Conservation (phyloP, 2,113 vertebrate genomes). For the Tupaia chinensis region DNA sequence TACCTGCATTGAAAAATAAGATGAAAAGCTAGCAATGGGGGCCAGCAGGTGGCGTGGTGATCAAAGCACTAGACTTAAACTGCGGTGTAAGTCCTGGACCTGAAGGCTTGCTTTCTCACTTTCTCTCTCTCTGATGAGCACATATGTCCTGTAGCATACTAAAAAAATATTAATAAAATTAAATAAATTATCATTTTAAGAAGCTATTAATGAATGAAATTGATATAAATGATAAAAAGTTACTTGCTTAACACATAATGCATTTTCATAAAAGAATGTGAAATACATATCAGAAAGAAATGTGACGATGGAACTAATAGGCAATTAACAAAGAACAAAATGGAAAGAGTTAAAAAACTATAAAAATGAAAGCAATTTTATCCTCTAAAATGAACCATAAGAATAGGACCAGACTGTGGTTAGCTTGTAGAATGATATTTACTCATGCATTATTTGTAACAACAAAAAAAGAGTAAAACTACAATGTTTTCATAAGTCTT, state of each 20-base stretch:
- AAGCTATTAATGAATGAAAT: neutral
- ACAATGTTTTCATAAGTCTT: too few species aligned
- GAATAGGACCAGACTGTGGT: neutral
- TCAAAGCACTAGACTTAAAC: too few species aligned
- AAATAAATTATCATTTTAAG: too few species aligned
- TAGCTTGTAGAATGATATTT: neutral
- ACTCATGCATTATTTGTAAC: neutral
- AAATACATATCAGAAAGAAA: neutral
- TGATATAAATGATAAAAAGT: neutral
- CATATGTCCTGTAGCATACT: too few species aligned
- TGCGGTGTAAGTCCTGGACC: too few species aligned
- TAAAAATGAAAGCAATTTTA: neutral
- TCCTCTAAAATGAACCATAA: neutral
- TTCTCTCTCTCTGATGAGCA: too few species aligned
- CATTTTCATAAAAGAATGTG: neutral
- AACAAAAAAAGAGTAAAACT: neutral
- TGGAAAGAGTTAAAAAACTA: neutral
- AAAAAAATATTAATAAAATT: too few species aligned
- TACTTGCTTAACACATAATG: neutral
- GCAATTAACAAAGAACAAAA: neutral
- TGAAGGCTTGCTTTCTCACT: too few species aligned
- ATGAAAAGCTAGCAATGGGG: neutral
- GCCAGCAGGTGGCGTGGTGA: too few species aligned
- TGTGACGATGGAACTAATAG: neutral
- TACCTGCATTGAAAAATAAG: neutral